Percentiles rank a stretch among this genome's conserved stretches.
These are phyloP conservation scores for Ypsolopha sequella DNA, from an alignment of 2,888 invertebrate species.

Conservation along the genomic window DNA sequence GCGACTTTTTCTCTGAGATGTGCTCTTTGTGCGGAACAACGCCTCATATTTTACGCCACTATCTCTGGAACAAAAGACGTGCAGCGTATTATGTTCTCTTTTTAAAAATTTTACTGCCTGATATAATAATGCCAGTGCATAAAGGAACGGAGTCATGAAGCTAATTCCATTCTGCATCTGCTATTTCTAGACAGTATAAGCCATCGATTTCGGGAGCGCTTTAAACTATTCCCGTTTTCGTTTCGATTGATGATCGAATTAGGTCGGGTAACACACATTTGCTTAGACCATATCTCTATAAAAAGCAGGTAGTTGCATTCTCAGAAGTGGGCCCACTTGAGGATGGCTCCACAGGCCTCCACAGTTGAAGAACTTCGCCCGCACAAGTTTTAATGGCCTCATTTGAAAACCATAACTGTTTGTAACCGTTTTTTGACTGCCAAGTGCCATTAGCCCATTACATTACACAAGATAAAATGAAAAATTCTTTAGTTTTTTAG, in stretches of 20 bases:
- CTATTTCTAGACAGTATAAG: constrained; percentile 33
- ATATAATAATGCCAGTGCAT: too few relatives aligned
- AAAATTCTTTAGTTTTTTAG: not conserved
- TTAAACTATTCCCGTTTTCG: constrained; percentile 23
- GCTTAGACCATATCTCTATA: constrained; percentile 47
- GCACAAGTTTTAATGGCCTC: constrained; percentile 28
- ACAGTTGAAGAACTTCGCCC: constrained; percentile 16
- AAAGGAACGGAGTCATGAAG: too few relatives aligned
- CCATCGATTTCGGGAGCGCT: constrained; percentile 37
- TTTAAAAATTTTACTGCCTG: not conserved
- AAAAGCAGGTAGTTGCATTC: constrained; percentile 66
- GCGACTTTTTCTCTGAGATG: constrained; percentile 34
- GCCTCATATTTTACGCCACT: constrained; percentile 2
- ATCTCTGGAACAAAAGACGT: constrained; percentile 4
- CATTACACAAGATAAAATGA: not conserved
- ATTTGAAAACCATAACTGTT: constrained; percentile 19
- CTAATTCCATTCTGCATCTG: constrained; percentile 6
- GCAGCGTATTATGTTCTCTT: not conserved
- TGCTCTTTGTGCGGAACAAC: not conserved
- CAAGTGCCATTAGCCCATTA: not conserved
- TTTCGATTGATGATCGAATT: constrained; percentile 39
- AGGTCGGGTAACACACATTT: constrained; percentile 45
- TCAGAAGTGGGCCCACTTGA: constrained; percentile 43
- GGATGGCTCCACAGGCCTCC: constrained; percentile 11
- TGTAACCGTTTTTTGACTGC: constrained; percentile 7